Conservation (phyloP, 2,888 invertebrate genomes). For the Drosophila emarginata region DNA sequence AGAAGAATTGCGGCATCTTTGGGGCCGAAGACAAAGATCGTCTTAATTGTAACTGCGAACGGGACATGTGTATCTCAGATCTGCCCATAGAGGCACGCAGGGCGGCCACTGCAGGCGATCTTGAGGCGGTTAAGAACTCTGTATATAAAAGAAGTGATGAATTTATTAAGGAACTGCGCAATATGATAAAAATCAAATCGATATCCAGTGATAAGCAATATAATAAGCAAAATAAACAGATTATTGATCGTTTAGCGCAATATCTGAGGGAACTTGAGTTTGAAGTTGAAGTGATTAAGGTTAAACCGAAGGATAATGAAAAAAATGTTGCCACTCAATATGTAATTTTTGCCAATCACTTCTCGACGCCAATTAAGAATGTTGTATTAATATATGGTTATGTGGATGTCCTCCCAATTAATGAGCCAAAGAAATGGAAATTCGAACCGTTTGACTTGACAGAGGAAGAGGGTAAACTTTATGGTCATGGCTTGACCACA, state of each 20-base stretch:
- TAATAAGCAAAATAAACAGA: constrained; percentile 23
- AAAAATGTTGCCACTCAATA: constrained; percentile 1
- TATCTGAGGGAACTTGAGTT: constrained; percentile 39
- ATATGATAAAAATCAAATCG: constrained; percentile 33
- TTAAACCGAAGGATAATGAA: neutral
- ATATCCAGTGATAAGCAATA: constrained; percentile 4
- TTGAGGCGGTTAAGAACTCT: neutral
- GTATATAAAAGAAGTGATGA: rapidly evolving
- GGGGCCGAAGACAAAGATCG: neutral
- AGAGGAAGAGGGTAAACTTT: neutral
- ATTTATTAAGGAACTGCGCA: constrained; percentile 18
- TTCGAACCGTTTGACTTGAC: constrained; percentile 37
- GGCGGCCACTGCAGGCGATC: neutral
- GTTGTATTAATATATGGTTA: constrained; percentile 47
- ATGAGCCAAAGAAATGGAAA: constrained; percentile 13
- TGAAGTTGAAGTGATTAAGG: constrained; percentile 39
- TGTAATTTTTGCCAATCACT: constrained; percentile 51
- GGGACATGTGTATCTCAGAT: constrained; percentile 44
- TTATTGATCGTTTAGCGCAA: constrained; percentile 36
- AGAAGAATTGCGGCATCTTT: constrained; percentile 37
- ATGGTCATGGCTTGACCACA: constrained; percentile 39
- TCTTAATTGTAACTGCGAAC: constrained; percentile 39
- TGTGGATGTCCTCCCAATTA: constrained; percentile 32
- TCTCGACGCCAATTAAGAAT: constrained; percentile 46
- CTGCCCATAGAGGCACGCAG: constrained; percentile 16